Evolutionary conservation across 2,113 vertebrate genomes (phyloP).

Genomic region (Nesogale talazaci): DNA sequence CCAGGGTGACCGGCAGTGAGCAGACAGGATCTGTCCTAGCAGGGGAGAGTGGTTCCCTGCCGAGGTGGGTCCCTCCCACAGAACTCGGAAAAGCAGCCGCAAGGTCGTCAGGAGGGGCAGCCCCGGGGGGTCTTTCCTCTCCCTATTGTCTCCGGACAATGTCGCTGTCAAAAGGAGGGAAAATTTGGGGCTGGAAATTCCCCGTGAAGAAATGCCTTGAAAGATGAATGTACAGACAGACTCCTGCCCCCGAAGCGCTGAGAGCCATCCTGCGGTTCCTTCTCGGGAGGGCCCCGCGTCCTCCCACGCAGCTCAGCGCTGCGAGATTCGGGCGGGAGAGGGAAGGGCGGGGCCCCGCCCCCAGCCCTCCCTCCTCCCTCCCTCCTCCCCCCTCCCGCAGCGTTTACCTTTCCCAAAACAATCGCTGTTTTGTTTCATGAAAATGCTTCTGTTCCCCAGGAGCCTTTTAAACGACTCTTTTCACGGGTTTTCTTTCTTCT

Average conservation of each 20-base stretch:
- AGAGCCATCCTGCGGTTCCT: neutral
- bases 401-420: slow-evolving; percentile 64
- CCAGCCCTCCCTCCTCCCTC: neutral
- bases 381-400: neutral
- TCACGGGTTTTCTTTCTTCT: slow-evolving; percentile 41
- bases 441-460: slow-evolving; percentile 63
- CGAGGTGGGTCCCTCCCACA: neutral
- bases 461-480: slow-evolving; percentile 73
- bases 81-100: neutral
- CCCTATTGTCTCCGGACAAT: neutral
- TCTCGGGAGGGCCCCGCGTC: neutral
- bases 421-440: slow-evolving; percentile 68
- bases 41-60: neutral
- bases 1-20: neutral
- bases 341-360: neutral
- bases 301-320: neutral
- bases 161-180: neutral
- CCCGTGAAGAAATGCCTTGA: slow-evolving; percentile 54
- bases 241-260: neutral
- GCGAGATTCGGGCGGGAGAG: neutral
- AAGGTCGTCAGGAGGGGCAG: neutral
- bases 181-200: slow-evolving; percentile 50
- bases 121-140: neutral
- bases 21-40: neutral
- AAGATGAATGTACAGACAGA: slow-evolving; percentile 7